Evolutionary conservation across 2,113 vertebrate genomes (phyloP).

Genomic region (Verasper variegatus): DNA sequence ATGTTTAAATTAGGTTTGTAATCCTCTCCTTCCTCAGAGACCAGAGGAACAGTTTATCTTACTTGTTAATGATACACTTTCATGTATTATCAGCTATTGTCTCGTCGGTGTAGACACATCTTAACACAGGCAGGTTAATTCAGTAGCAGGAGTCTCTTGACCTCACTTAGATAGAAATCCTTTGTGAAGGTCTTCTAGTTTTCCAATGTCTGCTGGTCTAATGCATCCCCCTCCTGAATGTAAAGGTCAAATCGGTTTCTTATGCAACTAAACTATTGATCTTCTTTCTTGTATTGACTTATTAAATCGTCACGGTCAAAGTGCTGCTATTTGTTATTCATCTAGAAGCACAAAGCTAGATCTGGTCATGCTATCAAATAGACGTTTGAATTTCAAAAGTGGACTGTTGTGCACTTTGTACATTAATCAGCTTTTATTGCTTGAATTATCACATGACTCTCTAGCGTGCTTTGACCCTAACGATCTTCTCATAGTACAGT

Average conservation of each 20-base stretch:
- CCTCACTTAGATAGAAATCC: conserved; percentile 28
- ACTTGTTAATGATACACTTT: too few species aligned
- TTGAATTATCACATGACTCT: too few species aligned
- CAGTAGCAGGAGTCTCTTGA: neutral
- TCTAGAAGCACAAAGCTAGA: neutral
- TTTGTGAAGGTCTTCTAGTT: neutral
- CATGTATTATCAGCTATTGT: neutral
- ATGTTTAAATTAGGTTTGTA: too few species aligned
- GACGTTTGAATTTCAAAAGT: too few species aligned
- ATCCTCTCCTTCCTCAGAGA: too few species aligned
- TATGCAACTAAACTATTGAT: conserved; percentile 3
- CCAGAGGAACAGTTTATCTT: too few species aligned
- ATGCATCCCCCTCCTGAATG: neutral
- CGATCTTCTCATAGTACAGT: neutral
- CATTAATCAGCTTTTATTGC: too few species aligned
- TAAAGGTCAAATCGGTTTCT: conserved; percentile 43
- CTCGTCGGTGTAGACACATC: neutral
- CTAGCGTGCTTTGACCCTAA: too few species aligned
- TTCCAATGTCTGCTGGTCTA: neutral
- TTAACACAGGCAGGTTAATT: conserved; percentile 17
- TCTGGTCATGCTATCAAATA: neutral
- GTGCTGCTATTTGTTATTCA: neutral
- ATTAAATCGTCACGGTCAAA: too few species aligned
- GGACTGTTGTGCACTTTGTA: too few species aligned
- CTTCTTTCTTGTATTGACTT: neutral